These are phyloP conservation scores for Crypturellus tataupa DNA, from an alignment of 2,797 vertebrate species.

Conservation along the genomic window DNA sequence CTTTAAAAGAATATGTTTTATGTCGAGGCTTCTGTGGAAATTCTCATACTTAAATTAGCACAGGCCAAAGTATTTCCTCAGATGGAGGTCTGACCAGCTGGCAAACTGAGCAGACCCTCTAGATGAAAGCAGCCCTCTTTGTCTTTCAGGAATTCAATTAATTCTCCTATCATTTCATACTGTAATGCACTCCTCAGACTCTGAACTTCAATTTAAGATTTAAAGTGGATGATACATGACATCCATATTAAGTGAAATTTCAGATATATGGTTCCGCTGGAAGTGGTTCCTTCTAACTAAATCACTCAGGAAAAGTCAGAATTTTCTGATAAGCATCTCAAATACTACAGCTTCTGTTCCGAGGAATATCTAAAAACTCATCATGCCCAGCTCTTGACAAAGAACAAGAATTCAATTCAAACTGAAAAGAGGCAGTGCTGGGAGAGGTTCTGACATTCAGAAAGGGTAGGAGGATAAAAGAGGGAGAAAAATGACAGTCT, in stretches of 20 bases:
- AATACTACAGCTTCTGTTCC: constrained; percentile 39
- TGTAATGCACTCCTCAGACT: neutral
- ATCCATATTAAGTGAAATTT: constrained; percentile 48
- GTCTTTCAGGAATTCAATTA: constrained; percentile 4
- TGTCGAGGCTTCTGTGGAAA: neutral
- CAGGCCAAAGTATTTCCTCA: neutral
- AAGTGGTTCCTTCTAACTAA: constrained; percentile 1
- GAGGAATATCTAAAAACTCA: constrained; percentile 24
- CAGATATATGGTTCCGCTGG: neutral
- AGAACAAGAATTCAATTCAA: constrained; percentile 72
- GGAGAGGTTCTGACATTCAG: constrained; percentile 68
- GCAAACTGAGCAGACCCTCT: neutral
- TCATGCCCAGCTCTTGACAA: constrained; percentile 19
- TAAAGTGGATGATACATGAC: neutral
- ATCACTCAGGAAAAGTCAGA: constrained; percentile 50
- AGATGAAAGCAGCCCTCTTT: neutral
- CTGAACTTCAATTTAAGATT: neutral
- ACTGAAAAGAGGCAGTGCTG: constrained; percentile 25
- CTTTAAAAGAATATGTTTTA: neutral
- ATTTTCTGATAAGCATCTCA: constrained; percentile 37
- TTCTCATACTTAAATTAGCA: neutral
- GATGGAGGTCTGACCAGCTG: neutral
- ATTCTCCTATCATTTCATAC: neutral
- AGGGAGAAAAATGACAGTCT: constrained; percentile 60
- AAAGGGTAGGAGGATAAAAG: constrained; percentile 56